Conservation (phyloP, 2,888 invertebrate genomes). For the Sinelater perroti region DNA sequence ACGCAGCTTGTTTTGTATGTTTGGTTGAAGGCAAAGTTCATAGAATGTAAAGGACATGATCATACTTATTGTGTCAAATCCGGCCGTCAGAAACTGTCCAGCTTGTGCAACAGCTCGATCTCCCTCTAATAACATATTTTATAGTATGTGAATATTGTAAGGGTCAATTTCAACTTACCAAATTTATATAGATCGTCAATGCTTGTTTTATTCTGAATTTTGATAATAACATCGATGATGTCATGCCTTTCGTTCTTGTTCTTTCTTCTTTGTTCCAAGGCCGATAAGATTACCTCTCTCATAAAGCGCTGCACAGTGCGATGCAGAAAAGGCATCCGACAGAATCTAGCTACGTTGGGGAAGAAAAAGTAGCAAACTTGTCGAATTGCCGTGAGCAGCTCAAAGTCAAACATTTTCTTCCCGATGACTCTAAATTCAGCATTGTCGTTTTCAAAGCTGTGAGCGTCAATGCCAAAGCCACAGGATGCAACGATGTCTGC, state of each 20-base stretch:
- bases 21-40: slow-evolving; percentile 59
- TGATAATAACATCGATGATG: slow-evolving; percentile 60
- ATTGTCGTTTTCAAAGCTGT: slow-evolving; percentile 55
- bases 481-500: slow-evolving; percentile 61
- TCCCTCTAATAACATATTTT: slow-evolving; percentile 47
- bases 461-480: slow-evolving; percentile 60
- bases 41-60: slow-evolving; percentile 60
- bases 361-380: slow-evolving; percentile 49
- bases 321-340: slow-evolving; percentile 48
- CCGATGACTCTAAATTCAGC: slow-evolving; percentile 56
- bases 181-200: slow-evolving; percentile 42
- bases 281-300: slow-evolving; percentile 51
- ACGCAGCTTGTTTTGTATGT: slow-evolving; percentile 61
- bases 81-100: slow-evolving; percentile 64
- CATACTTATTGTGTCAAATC: slow-evolving; percentile 64
- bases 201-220: slow-evolving; percentile 45
- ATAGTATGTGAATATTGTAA: slow-evolving; percentile 43
- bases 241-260: slow-evolving; percentile 55
- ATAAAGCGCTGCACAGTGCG: slow-evolving; percentile 48
- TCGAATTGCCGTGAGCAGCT: slow-evolving; percentile 44
- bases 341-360: slow-evolving; percentile 43
- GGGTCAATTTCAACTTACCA: too few species aligned
- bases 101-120: slow-evolving; percentile 59
- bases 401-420: slow-evolving; percentile 50
- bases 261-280: slow-evolving; percentile 51